Evolutionary conservation across 2,113 vertebrate species (phyloP).

Genomic region (Hydrochoerus hydrochaeris): DNA sequence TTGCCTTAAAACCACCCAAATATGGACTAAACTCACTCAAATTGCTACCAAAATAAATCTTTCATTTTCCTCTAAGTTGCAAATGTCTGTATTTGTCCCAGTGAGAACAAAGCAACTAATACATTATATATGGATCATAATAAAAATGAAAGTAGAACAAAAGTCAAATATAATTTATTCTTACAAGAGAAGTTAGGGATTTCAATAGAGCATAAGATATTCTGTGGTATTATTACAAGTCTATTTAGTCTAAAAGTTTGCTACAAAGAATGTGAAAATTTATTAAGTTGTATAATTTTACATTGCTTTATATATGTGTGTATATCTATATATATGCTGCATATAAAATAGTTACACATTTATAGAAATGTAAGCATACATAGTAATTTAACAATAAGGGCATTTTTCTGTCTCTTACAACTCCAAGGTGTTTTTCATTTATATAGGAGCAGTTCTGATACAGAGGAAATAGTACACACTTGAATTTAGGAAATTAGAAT

Average conservation of each 20-base stretch:
- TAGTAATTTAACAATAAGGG: background rate
- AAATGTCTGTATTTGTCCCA: background rate
- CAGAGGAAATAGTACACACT: background rate
- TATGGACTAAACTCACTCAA: background rate
- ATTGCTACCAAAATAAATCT: background rate
- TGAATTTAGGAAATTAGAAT: background rate
- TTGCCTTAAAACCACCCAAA: background rate
- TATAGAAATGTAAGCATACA: background rate
- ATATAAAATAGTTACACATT: background rate
- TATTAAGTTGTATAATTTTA: background rate
- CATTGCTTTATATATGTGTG: background rate
- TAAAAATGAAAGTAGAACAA: background rate
- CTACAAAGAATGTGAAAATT: background rate
- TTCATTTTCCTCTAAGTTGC: background rate
- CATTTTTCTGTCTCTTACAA: background rate
- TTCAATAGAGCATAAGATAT: background rate
- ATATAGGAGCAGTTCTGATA: background rate
- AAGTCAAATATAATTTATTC: background rate
- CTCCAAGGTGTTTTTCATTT: background rate
- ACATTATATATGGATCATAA: background rate
- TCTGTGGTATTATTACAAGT: background rate
- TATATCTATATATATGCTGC: background rate
- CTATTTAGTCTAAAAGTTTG: background rate
- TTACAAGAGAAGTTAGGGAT: background rate
- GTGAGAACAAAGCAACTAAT: background rate